These are phyloP conservation scores for Aythya baeri DNA, from an alignment of 2,113 vertebrate genomes.

Conservation along the genomic window DNA sequence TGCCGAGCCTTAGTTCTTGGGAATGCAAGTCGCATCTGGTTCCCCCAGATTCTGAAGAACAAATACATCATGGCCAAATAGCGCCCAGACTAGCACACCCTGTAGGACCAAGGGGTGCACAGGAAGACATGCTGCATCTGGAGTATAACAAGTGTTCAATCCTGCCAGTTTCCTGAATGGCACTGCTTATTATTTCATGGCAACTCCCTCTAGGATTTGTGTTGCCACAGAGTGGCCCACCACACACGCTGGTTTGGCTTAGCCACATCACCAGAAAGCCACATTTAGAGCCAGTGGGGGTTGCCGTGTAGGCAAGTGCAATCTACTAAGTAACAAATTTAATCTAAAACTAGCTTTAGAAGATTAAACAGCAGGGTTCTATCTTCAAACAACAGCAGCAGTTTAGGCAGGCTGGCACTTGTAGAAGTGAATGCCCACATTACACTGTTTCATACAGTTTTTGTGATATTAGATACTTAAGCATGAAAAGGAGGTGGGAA, in stretches of 20 bases:
- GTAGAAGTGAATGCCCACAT: neutral
- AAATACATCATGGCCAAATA: neutral
- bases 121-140: neutral
- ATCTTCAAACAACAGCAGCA: neutral
- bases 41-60: neutral
- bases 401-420: neutral
- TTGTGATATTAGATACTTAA: neutral
- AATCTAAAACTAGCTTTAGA: neutral
- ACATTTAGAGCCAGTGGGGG: neutral
- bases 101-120: neutral
- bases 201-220: neutral
- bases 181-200: neutral
- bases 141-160: neutral
- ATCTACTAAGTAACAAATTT: neutral
- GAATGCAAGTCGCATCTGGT: neutral
- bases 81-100: neutral
- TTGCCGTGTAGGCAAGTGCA: neutral
- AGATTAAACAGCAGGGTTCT: neutral
- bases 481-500: neutral
- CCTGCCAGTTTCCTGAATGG: neutral
- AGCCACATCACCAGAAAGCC: neutral
- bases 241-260: fast-evolving
- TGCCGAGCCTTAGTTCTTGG: neutral
- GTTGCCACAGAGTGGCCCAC: neutral
- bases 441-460: neutral